A percentile compares a stretch with the other conserved stretches of the same genome.
Evolutionary conservation across 53 echinoderm and acorn worm genomes (phyloP).

Genomic region (Hippasteria phrygiana): DNA sequence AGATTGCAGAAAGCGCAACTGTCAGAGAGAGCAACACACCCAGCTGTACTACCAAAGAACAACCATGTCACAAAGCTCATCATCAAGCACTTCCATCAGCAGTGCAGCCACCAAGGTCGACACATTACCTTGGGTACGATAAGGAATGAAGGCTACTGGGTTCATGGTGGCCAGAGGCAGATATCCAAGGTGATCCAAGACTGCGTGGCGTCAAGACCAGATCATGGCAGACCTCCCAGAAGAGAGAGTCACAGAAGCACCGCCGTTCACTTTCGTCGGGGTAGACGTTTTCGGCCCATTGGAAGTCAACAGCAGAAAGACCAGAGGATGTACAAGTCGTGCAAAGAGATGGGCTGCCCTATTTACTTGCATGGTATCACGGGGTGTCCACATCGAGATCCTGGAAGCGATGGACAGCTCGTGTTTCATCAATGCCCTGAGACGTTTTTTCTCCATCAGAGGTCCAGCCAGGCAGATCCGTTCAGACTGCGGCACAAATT

Average conservation of each 20-base stretch:
- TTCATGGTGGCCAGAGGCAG: too few species aligned
- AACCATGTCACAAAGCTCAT: slow-evolving; percentile 60
- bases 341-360: slow-evolving; percentile 19
- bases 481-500: slow-evolving; percentile 65
- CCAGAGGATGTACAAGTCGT: slow-evolving; percentile 33
- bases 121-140: too few species aligned
- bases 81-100: slow-evolving; percentile 55
- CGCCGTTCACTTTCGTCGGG: slow-evolving; percentile 50
- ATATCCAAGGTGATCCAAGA: slow-evolving; percentile 21
- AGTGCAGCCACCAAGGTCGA: slow-evolving; percentile 57
- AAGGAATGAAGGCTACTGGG: too few species aligned
- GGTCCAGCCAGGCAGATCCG: slow-evolving; percentile 66
- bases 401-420: slow-evolving; percentile 65
- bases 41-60: slow-evolving; percentile 64
- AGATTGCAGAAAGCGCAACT: slow-evolving; percentile 54
- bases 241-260: slow-evolving; percentile 55
- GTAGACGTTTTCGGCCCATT: slow-evolving; percentile 59
- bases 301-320: slow-evolving; percentile 29
- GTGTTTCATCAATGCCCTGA: slow-evolving; percentile 56
- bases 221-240: slow-evolving; percentile 52
- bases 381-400: slow-evolving; percentile 59
- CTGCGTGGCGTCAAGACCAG: slow-evolving; percentile 22
- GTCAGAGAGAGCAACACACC: slow-evolving; percentile 44
- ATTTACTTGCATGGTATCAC: slow-evolving; percentile 37
- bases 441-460: slow-evolving; percentile 64